Evolutionary conservation across 2,113 vertebrate genomes (phyloP), one percentile per base, ranked within the genome.

Genomic region (Peromyscus polionotus): DNA sequence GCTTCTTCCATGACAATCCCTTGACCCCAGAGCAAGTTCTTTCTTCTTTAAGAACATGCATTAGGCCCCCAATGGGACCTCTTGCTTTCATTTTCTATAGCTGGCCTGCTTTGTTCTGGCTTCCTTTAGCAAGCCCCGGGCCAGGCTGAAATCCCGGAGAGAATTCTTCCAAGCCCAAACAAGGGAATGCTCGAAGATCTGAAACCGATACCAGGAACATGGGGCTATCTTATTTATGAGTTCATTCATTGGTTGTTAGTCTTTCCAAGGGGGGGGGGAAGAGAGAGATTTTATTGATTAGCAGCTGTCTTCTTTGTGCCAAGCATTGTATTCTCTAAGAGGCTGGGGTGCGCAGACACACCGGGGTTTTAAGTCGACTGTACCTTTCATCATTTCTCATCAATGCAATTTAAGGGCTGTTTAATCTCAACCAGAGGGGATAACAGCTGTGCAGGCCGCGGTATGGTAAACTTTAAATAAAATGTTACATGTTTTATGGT

Each of bases 141-240:
- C 97, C 97, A 97, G 76, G 90, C 96, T 98, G 95, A 98, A 97
- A 95, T 97, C 97, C 97, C 98, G 95, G 80, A 97, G 91, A 93
- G 61, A 91, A 93, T 96, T 97, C 95, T 95, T 96, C 45, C 89
- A 98, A 97, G 92, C 83, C 98, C 98, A 98, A 98, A 98, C 88
- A 97, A 97, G 96, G 96, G 98, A 98, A 97, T 96, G 83, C 87
- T 95, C 80, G 68, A 90, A 57, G 77, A 90, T 70, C 96, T 97
- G 97, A 97, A 91, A 96, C 63, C 83, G 86, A 88, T 96, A 77
- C 79, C 57, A 92, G 68, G 95, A 95, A 88, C 81, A 77, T 24
- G 73, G 97, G 94, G 86, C 91, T 94, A 84, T 92, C 93, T 83
- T 83, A 85, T 68, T 83, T 94, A 72, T 57, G n/a, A 96, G 81